Percentiles rank a stretch among this genome's conserved stretches.
Conservation (phyloP, 2,888 invertebrate genomes). For the Syritta pipiens region DNA sequence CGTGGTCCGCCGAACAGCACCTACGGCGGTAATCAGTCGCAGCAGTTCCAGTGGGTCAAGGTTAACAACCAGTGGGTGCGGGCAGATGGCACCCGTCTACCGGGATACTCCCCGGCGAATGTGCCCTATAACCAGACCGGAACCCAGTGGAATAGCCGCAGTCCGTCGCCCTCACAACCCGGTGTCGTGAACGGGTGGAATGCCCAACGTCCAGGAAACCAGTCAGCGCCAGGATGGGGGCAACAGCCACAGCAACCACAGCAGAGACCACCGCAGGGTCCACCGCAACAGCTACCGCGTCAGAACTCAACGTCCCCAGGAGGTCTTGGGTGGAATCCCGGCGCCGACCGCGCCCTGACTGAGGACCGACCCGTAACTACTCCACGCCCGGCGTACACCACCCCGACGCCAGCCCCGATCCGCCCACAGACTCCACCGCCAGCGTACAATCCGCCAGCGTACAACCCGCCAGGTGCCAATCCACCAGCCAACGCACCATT, state of each 20-base stretch:
- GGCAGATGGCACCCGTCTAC: conserved; percentile 36
- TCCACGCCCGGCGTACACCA: conserved; percentile 15
- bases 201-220: conserved; percentile 15
- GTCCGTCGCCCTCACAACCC: conserved; percentile 13
- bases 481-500: conserved; percentile 34
- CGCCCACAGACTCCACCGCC: conserved; percentile 31
- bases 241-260: conserved; percentile 23
- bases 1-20: conserved; percentile 1
- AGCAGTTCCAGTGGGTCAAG: conserved; percentile 58
- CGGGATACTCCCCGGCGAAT: conserved; percentile 50
- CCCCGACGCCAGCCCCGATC: conserved; percentile 18
- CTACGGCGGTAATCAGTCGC: background rate
- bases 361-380: conserved; percentile 38
- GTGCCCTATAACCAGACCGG: conserved; percentile 51
- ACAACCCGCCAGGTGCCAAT: background rate
- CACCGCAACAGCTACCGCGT: conserved; percentile 2
- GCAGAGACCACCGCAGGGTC: conserved; percentile 1
- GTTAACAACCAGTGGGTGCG: conserved; percentile 58
- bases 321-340: conserved; percentile 47
- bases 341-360: conserved; percentile 44
- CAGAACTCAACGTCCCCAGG: conserved; percentile 33
- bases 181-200: conserved; percentile 2
- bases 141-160: conserved; percentile 24
- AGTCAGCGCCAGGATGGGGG: background rate
- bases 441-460: background rate